phyloP scores from a whole-genome alignment of 2,888 invertebrate genomes.

The Endotricha flammealis region DNA sequence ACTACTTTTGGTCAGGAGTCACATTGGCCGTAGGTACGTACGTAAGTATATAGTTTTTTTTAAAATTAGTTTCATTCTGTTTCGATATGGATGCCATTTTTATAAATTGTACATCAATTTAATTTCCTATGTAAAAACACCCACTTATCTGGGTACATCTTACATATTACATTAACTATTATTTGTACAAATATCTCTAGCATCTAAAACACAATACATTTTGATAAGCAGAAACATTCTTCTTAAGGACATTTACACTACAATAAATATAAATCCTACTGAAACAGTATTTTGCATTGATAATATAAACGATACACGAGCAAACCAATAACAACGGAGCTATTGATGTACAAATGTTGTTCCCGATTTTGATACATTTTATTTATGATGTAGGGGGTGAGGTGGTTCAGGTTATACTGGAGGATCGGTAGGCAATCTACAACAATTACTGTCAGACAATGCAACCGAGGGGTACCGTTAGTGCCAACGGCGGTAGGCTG shows the following conservation, averaged over 20 bases:
- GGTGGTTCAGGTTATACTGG: slow-evolving; percentile 23
- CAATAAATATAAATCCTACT: not conserved
- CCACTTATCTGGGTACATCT: too few species aligned
- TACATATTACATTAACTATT: too few species aligned
- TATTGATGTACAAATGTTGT: not conserved
- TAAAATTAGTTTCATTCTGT: too few species aligned
- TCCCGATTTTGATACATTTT: slow-evolving; percentile 2
- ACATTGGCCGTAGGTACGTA: too few species aligned
- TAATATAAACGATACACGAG: slow-evolving; percentile 6
- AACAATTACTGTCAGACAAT: slow-evolving; percentile 72
- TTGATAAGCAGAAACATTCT: not conserved
- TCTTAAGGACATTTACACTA: not conserved
- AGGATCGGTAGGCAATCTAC: slow-evolving; percentile 40
- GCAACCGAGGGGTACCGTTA: slow-evolving; percentile 58
- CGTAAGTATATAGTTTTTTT: too few species aligned
- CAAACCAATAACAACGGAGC: slow-evolving; percentile 11
- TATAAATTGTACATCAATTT: too few species aligned
- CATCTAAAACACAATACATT: too few species aligned
- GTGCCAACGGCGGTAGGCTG: slow-evolving; percentile 28
- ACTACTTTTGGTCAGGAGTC: too few species aligned
- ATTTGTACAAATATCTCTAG: too few species aligned
- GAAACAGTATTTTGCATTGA: not conserved
- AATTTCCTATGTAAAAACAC: too few species aligned
- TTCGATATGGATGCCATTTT: too few species aligned
- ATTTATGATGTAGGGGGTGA: slow-evolving; percentile 12